These are phyloP conservation scores for Gastrophysa polygoni DNA, from an alignment of 2,888 invertebrate species.

Conservation along the genomic window DNA sequence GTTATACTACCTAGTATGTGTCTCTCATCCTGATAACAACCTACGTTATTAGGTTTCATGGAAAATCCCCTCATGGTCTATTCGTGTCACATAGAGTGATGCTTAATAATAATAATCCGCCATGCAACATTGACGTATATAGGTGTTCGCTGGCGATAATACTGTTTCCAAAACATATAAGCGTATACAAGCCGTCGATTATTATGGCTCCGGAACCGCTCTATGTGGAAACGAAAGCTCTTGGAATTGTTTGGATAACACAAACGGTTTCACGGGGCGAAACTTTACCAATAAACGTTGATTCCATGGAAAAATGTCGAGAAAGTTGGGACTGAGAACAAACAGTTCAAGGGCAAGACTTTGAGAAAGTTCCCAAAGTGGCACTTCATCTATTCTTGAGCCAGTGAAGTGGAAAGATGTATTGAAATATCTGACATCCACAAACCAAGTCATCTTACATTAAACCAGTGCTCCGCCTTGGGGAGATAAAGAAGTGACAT, in stretches of 20 bases:
- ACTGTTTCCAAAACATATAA: no score
- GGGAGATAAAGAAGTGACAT: no score
- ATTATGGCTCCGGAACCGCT: not conserved
- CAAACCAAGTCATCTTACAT: no score
- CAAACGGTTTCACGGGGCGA: not conserved
- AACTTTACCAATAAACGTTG: not conserved
- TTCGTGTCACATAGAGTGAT: no score
- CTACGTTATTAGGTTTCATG: no score
- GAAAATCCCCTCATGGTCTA: no score
- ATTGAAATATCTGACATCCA: not conserved
- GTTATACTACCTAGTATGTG: no score
- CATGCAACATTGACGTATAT: no score
- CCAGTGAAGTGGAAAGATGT: not conserved
- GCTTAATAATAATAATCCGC: no score
- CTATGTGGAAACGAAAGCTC: not conserved
- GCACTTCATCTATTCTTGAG: not conserved
- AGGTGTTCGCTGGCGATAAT: no score
- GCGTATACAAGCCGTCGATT: not conserved
- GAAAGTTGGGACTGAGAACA: not conserved
- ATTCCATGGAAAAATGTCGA: not conserved
- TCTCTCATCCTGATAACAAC: no score
- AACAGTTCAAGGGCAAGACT: not conserved
- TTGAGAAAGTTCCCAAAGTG: not conserved
- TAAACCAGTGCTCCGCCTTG: no score
- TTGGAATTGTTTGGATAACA: not conserved